Conservation (phyloP, 2,113 vertebrate species). For the Nasalis larvatus region DNA sequence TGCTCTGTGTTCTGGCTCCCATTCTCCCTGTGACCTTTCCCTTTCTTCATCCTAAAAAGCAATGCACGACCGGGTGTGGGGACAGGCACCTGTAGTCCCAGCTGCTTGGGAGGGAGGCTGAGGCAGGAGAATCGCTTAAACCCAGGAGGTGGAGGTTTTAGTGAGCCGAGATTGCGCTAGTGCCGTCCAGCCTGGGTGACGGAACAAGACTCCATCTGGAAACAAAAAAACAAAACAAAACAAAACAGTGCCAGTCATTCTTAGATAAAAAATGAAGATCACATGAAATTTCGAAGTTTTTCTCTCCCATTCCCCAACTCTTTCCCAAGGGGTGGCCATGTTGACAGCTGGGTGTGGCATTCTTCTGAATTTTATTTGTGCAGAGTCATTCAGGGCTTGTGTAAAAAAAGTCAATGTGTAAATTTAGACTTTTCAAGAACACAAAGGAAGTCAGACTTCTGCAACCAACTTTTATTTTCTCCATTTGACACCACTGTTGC, state of each 20-base stretch:
- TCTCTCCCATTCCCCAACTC: fast-evolving
- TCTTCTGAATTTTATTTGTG: fast-evolving
- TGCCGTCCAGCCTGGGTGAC: too few species aligned
- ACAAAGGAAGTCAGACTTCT: not conserved
- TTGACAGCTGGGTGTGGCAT: not conserved
- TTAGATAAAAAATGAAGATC: not conserved
- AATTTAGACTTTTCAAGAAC: not conserved
- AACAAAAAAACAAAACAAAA: too few species aligned
- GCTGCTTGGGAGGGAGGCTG: too few species aligned
- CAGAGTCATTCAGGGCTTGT: not conserved
- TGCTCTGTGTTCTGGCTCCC: too few species aligned
- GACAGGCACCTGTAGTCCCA: too few species aligned
- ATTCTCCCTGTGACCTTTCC: fast-evolving
- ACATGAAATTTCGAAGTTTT: not conserved
- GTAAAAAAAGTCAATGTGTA: not conserved
- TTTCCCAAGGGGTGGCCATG: not conserved
- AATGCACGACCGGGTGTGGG: fast-evolving
- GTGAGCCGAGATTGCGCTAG: too few species aligned
- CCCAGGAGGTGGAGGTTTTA: too few species aligned
- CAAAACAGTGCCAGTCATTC: too few species aligned
- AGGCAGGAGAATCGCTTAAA: too few species aligned
- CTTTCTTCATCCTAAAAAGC: not conserved
- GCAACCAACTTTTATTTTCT: not conserved
- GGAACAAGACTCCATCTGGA: too few species aligned
- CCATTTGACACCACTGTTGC: fast-evolving